Percentiles rank a stretch among this genome's conserved stretches.
Evolutionary conservation across 2,113 vertebrate genomes (phyloP).

Genomic region (human (Homo sapiens)): DNA sequence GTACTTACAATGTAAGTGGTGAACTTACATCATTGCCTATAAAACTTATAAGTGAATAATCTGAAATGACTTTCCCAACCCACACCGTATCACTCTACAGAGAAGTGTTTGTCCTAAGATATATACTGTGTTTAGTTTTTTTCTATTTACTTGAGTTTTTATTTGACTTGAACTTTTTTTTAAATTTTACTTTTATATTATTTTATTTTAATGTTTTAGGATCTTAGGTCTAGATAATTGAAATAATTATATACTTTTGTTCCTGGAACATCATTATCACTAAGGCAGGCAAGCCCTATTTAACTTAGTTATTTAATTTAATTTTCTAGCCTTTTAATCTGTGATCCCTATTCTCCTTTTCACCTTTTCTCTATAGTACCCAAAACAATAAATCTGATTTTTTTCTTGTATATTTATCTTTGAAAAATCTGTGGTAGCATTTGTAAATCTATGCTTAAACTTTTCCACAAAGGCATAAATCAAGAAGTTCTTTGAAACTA

Average conservation of each 20-base stretch:
- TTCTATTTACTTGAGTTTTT: neutral
- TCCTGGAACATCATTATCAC: neutral
- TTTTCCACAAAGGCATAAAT: neutral
- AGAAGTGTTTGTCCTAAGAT: neutral
- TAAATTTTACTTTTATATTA: neutral
- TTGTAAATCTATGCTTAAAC: neutral
- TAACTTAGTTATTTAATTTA: neutral
- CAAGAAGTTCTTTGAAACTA: no score
- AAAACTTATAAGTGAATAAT: neutral
- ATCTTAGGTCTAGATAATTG: neutral
- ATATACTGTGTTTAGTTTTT: neutral
- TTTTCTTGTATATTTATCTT: neutral
- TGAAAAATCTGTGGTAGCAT: neutral
- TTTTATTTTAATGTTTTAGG: slow-evolving; percentile 11
- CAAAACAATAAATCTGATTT: neutral
- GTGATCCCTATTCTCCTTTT: neutral
- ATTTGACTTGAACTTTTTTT: neutral
- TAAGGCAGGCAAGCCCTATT: neutral
- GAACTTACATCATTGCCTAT: neutral
- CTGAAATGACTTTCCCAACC: neutral
- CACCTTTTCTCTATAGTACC: neutral
- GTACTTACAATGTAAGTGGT: neutral
- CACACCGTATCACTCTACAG: neutral
- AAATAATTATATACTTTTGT: neutral
- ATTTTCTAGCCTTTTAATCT: neutral